Percentiles rank a stretch among this genome's conserved stretches.
Evolutionary conservation across 2,113 vertebrate genomes (phyloP).

Genomic region (Oreochromis spilurus): DNA sequence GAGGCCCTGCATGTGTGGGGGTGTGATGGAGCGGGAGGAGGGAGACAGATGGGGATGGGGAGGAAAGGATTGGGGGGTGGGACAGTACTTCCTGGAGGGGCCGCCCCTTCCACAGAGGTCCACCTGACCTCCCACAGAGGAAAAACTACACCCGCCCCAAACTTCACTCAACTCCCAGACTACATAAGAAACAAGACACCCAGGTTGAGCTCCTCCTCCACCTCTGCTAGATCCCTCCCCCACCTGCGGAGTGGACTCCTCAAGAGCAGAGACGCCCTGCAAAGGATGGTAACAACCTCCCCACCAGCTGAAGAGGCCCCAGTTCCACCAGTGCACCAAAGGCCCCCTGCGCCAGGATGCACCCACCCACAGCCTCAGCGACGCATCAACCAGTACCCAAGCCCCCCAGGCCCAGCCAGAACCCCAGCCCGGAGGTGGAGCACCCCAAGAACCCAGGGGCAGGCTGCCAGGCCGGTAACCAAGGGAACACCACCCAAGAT

Average conservation of each 20-base stretch:
- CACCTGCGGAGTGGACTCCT: not conserved
- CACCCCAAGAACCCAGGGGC: not conserved
- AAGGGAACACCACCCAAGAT: not conserved
- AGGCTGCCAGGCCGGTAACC: fast-evolving
- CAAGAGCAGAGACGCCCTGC: not conserved
- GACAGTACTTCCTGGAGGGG: fast-evolving
- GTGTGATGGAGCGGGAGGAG: fast-evolving
- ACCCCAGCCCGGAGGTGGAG: not conserved
- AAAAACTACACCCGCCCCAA: not conserved
- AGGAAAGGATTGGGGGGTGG: not conserved
- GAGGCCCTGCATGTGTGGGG: not conserved
- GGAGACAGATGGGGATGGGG: not conserved
- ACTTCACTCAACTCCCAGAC: fast-evolving
- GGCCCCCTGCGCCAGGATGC: fast-evolving
- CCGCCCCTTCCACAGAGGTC: not conserved
- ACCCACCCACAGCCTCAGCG: fast-evolving
- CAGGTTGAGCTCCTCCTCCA: too few relatives aligned
- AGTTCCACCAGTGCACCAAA: not conserved
- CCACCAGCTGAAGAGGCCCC: not conserved
- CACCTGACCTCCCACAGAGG: fast-evolving
- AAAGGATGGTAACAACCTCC: not conserved
- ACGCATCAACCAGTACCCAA: fast-evolving
- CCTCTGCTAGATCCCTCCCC: too few relatives aligned
- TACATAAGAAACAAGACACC: not conserved
- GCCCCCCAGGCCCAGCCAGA: not conserved